These are phyloP conservation scores for Brachionichthys hirsutus DNA, from an alignment of 2,113 vertebrate genomes.

Conservation along the genomic window DNA sequence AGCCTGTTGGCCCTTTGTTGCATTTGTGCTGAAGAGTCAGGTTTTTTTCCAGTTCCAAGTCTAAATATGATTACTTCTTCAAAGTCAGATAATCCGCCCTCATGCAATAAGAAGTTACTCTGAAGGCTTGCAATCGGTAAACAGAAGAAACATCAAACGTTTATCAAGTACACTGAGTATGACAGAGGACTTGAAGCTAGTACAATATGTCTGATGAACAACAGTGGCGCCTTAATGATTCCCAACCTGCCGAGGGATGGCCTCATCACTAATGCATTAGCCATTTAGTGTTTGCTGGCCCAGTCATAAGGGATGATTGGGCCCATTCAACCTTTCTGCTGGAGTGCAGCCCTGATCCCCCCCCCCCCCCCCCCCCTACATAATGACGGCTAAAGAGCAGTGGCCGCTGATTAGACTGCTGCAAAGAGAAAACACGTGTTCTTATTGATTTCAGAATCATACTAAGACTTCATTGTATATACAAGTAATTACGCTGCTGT, in stretches of 20 bases:
- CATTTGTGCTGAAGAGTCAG: too few species aligned
- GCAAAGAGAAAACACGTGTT: constrained; percentile 6
- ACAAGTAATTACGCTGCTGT: constrained; percentile 13
- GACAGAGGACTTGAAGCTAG: constrained; percentile 9
- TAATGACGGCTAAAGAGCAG: constrained; percentile 45
- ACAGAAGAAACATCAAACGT: constrained; percentile 38
- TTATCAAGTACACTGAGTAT: constrained; percentile 21
- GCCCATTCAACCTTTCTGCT: constrained; percentile 30
- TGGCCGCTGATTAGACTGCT: constrained; percentile 55
- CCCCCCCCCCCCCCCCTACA: not conserved
- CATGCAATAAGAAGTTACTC: constrained; percentile 13
- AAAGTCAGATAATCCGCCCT: constrained; percentile 5
- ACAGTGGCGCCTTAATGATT: constrained; percentile 33
- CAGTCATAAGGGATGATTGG: constrained; percentile 50
- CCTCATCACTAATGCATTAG: constrained; percentile 66
- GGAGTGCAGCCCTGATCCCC: constrained; percentile 35
- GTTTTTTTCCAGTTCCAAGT: too few species aligned
- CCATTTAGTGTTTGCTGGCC: constrained; percentile 44
- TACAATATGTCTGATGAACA: constrained; percentile 15
- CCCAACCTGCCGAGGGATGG: constrained; percentile 26
- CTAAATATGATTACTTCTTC: not conserved
- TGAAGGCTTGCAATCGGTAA: constrained; percentile 15
- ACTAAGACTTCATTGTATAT: constrained; percentile 17
- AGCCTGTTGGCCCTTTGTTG: too few species aligned
- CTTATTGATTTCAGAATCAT: constrained; percentile 45